Percentiles rank a stretch among this genome's conserved stretches.
phyloP scores from a whole-genome alignment of 2,888 invertebrate genomes.

The Ectemnius lituratus region DNA sequence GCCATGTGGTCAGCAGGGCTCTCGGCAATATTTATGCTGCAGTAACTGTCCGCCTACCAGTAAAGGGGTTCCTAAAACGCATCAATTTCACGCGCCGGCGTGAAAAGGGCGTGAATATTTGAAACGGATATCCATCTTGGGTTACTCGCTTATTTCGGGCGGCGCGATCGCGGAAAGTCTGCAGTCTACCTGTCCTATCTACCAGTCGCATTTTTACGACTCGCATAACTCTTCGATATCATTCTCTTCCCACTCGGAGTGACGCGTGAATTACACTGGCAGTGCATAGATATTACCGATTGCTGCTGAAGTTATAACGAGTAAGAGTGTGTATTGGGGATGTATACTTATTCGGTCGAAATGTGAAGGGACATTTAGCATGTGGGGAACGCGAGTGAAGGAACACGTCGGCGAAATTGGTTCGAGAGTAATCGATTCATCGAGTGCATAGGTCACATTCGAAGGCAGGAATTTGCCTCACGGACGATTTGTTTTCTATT shows the following conservation, averaged over 20 bases:
- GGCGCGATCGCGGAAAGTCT: conserved; percentile 51
- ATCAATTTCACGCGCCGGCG: conserved; percentile 74
- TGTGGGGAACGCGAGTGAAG: conserved; percentile 7
- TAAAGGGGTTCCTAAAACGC: conserved; percentile 76
- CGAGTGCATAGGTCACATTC: conserved; percentile 30
- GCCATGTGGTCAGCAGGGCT: conserved; percentile 71
- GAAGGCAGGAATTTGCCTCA: conserved; percentile 65
- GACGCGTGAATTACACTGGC: too few relatives aligned
- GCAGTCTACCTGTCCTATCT: too few relatives aligned
- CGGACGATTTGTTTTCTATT: conserved; percentile 73
- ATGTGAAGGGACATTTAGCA: too few relatives aligned
- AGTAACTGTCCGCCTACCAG: conserved; percentile 76
- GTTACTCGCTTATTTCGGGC: conserved; percentile 69
- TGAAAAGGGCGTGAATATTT: conserved; percentile 77
- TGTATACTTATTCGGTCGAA: too few relatives aligned
- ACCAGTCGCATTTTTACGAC: too few relatives aligned
- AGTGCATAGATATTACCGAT: too few relatives aligned
- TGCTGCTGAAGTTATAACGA: too few relatives aligned
- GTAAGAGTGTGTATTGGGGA: too few relatives aligned
- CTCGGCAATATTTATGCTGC: conserved; percentile 74
- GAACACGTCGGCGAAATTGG: conserved; percentile 28
- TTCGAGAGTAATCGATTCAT: conserved; percentile 53
- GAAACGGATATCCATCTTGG: conserved; percentile 78
- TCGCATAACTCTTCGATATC: conserved; percentile 22
- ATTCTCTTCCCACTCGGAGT: neutral